Evolutionary conservation across 2,113 vertebrate species (phyloP).

Genomic region (Ceuthmochares aereus): DNA sequence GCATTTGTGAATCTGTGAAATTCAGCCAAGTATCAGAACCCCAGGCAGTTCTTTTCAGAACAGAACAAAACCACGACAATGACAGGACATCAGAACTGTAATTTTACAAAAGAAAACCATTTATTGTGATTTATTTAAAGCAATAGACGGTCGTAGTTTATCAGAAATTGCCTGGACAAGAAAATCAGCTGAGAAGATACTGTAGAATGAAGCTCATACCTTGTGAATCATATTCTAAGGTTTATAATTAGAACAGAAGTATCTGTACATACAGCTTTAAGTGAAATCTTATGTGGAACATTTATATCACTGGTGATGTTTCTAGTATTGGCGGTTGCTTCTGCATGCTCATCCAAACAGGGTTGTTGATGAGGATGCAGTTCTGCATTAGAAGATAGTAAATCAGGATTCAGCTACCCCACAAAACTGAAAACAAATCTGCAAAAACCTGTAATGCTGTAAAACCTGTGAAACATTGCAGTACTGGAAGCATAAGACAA

Average conservation of each 20-base stretch:
- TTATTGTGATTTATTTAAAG: conserved; percentile 69
- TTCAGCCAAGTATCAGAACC: not conserved
- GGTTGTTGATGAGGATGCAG: not conserved
- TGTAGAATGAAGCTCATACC: not conserved
- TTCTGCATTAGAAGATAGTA: not conserved
- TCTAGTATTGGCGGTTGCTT: too few relatives aligned
- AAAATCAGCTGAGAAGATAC: not conserved
- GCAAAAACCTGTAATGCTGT: not conserved
- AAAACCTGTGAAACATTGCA: not conserved
- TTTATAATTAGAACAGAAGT: not conserved
- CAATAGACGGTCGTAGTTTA: conserved; percentile 35
- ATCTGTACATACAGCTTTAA: too few relatives aligned
- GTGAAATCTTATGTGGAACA: too few relatives aligned
- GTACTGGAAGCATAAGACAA: not conserved
- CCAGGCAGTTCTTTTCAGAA: not conserved
- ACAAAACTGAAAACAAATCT: not conserved
- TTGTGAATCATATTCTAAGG: conserved; percentile 10
- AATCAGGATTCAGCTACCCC: conserved; percentile 44
- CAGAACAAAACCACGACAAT: not conserved
- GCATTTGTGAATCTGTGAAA: not conserved
- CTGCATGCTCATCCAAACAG: too few relatives aligned
- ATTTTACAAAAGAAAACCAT: conserved; percentile 24
- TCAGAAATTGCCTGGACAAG: conserved; percentile 52
- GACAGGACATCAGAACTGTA: not conserved
- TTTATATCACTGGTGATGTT: too few relatives aligned